Base-by-base conservation (phyloP, 2,888 invertebrate species). In the Cistogaster globosa region DNA sequence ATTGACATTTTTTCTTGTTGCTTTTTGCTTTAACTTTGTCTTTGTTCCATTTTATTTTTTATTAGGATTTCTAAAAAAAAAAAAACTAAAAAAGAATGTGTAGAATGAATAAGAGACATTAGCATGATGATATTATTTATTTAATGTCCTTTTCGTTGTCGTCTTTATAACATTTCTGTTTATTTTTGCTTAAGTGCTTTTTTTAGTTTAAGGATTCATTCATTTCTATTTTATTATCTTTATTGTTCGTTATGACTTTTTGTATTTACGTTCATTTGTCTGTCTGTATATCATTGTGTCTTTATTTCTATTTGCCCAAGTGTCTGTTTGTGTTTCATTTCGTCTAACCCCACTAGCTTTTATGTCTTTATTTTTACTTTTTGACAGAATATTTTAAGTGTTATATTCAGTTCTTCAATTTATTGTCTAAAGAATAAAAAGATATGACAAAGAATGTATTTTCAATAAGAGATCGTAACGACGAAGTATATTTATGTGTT, bases 111-210 rank as follows among this genome's bases (percentile, higher is more conserved):
- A 48, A 20, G 53, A 60, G 60, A 63, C 57, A 75, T 69, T 81
- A 69, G 18, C 38, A 32, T 32, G 32, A 63, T 69, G 60, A 48
- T 69, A 81, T 75, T 81, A 55, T 75, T 75, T 69, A 68, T 69
- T 42, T 68, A 65, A 57, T 62, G 60, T 69, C 60, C 58, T 26
- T 62, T 69, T 57, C 60, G 32, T 71, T 48, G 38, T 32, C 36
- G 38, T 75, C 68, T 69, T 53, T 53, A 58, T 62, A 74, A 8
- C 26, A 22, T 62, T 60, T 42, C 55, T 12, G 62, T 55, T 60
- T 67, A 32, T 22, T 75, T 75, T 36, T 26, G 1, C 55, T 74
- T 48, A 45, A 55, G 45, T 42, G 42, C 60, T 62, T 77, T 42
- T 58, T 68, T 38, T 14, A 32, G 53, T 60, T 68, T 68, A 38